Conservation (phyloP, 1,140 invertebrate genomes). For the Saccostrea echinata region DNA sequence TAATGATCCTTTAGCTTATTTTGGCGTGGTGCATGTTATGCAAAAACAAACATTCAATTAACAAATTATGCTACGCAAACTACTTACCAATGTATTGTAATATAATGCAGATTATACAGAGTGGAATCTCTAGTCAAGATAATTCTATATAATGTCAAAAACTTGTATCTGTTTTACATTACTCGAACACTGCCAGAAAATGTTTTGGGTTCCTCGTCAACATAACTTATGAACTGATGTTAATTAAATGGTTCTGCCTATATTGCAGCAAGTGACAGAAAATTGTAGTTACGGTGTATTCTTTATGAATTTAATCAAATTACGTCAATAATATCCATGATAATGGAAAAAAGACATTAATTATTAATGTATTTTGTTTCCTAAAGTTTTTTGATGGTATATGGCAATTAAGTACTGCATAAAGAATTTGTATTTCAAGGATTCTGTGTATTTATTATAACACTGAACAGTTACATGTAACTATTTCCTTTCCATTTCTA, state of each 20-base stretch:
- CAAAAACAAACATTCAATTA: constrained; percentile 35
- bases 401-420: not conserved
- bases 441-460: too few relatives aligned
- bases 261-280: not conserved
- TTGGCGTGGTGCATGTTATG: constrained; percentile 33
- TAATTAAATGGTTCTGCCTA: not conserved
- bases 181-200: constrained; percentile 8
- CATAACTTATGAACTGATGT: not conserved
- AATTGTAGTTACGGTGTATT: not conserved
- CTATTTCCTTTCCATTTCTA: too few relatives aligned
- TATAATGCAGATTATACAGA: constrained; percentile 10
- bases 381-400: not conserved
- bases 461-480: too few relatives aligned
- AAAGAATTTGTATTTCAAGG: too few relatives aligned
- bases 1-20: constrained; percentile 17
- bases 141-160: constrained; percentile 34
- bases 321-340: not conserved
- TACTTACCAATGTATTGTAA: constrained; percentile 27
- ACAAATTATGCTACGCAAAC: constrained; percentile 28
- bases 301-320: constrained; percentile 19
- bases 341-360: not conserved
- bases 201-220: constrained; percentile 2
- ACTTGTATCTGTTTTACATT: constrained; percentile 22
- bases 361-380: constrained; percentile 4
- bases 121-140: constrained; percentile 7